Conservation (phyloP, 2,797 vertebrate species). For the Vireo griseus region DNA sequence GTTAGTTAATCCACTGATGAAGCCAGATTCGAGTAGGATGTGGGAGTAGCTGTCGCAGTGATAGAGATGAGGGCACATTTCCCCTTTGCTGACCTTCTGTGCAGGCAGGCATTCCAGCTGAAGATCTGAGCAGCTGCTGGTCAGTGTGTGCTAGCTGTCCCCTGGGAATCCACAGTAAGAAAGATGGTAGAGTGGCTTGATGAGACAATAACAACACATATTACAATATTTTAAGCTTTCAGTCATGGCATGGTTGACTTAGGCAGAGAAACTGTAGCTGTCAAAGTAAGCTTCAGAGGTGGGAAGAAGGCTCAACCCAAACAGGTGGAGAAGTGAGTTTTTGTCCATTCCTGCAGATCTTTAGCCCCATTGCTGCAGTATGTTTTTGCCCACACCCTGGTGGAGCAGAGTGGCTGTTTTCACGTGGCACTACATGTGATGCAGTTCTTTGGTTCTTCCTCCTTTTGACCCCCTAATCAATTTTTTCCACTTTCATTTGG, state of each 20-base stretch:
- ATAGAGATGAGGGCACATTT: not conserved
- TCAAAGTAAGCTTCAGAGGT: not conserved
- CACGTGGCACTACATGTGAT: not conserved
- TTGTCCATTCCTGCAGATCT: not conserved
- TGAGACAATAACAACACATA: not conserved
- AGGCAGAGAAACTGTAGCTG: not conserved
- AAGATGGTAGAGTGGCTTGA: not conserved
- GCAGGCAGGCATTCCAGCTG: not conserved
- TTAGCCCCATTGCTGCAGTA: not conserved
- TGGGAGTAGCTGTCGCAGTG: not conserved
- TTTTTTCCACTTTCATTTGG: conserved; percentile 32
- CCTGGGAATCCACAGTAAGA: not conserved
- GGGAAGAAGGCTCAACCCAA: not conserved
- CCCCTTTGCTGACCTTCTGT: not conserved
- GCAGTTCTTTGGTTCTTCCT: not conserved
- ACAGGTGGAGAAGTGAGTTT: not conserved
- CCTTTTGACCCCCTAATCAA: conserved; percentile 36
- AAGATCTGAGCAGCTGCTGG: not conserved
- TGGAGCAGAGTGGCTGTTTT: not conserved
- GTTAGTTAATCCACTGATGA: not conserved
- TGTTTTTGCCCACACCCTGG: not conserved
- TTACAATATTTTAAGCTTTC: not conserved
- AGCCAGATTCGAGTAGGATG: not conserved
- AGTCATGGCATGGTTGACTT: not conserved
- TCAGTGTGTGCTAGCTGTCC: not conserved